Conservation (phyloP, 2,797 vertebrate species). For the Dryobates pubescens region DNA sequence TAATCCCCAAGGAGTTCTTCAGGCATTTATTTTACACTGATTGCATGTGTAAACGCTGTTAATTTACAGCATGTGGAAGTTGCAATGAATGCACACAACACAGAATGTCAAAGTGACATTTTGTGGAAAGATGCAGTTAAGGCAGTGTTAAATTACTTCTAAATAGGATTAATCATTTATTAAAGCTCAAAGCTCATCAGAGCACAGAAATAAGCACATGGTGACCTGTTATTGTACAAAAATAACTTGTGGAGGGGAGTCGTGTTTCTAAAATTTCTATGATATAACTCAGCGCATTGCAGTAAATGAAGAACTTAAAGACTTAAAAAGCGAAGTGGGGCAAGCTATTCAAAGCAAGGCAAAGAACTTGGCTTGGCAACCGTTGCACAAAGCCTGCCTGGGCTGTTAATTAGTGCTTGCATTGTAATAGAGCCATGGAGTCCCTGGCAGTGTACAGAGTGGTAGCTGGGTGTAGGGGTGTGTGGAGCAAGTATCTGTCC, state of each 20-base stretch:
- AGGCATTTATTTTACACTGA: slow-evolving; percentile 68
- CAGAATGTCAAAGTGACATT: slow-evolving; percentile 50
- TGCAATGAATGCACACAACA: slow-evolving; percentile 48
- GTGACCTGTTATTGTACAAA: slow-evolving; percentile 12
- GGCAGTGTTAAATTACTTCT: slow-evolving; percentile 38
- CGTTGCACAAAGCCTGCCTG: neutral
- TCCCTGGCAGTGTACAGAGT: neutral
- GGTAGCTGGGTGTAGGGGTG: fast-evolving
- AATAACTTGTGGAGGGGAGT: neutral
- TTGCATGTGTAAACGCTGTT: slow-evolving; percentile 66
- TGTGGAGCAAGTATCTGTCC: fast-evolving
- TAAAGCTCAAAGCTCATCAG: neutral
- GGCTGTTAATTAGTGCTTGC: slow-evolving; percentile 47
- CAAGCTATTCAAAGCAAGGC: neutral
- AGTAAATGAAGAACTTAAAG: neutral
- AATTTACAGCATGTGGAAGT: slow-evolving; percentile 68
- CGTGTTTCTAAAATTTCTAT: neutral
- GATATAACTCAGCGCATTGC: neutral
- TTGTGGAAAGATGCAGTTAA: slow-evolving; percentile 25
- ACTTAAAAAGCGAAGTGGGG: neutral
- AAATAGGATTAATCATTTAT: slow-evolving; percentile 56
- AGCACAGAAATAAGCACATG: neutral
- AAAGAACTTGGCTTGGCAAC: slow-evolving; percentile 22
- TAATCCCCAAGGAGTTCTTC: slow-evolving; percentile 47
- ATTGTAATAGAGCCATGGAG: neutral